Evolutionary conservation across 2,797 vertebrate species (phyloP).

Genomic region (Huso huso): DNA sequence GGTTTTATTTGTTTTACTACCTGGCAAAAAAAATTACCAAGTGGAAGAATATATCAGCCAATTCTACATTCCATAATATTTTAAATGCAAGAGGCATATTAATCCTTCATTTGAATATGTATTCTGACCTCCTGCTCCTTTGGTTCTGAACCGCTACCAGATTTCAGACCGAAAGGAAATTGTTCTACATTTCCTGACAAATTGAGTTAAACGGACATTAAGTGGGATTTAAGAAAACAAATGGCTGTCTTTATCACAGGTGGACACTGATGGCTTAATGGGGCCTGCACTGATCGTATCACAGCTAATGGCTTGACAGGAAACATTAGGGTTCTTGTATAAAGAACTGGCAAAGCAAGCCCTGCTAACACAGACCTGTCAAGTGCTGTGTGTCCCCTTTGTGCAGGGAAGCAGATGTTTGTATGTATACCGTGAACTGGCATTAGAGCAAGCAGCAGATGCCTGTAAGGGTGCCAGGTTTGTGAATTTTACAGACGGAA

Average conservation of each 20-base stretch:
- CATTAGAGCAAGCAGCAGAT: conserved; percentile 90
- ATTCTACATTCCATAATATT: conserved; percentile 39
- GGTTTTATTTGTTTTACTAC: too few relatives aligned
- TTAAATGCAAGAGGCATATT: conserved; percentile 44
- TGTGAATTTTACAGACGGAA: conserved; percentile 88
- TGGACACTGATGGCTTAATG: conserved; percentile 99
- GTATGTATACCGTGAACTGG: conserved; percentile 85
- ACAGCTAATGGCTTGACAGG: conserved; percentile 97
- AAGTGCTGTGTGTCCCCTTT: conserved; percentile 77
- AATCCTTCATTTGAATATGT: conserved; percentile 63
- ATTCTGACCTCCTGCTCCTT: conserved; percentile 57
- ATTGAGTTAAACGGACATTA: conserved; percentile 99
- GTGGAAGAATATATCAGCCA: conserved; percentile 30
- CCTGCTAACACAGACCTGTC: conserved; percentile 88
- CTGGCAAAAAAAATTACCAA: conserved; percentile 18
- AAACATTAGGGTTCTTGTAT: conserved; percentile 98
- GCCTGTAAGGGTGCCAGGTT: conserved; percentile 93
- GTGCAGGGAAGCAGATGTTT: conserved; percentile 87
- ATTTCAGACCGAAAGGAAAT: conserved; percentile 97
- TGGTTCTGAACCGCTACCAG: conserved; percentile 89
- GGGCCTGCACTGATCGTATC: conserved; percentile 95
- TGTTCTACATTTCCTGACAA: conserved; percentile 99
- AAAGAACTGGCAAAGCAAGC: conserved; percentile 79
- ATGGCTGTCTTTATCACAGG: conserved; percentile 99
- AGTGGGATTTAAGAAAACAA: conserved; percentile 99